Conservation (phyloP, 2,797 vertebrate species). For the Anisognathus igniventris region DNA sequence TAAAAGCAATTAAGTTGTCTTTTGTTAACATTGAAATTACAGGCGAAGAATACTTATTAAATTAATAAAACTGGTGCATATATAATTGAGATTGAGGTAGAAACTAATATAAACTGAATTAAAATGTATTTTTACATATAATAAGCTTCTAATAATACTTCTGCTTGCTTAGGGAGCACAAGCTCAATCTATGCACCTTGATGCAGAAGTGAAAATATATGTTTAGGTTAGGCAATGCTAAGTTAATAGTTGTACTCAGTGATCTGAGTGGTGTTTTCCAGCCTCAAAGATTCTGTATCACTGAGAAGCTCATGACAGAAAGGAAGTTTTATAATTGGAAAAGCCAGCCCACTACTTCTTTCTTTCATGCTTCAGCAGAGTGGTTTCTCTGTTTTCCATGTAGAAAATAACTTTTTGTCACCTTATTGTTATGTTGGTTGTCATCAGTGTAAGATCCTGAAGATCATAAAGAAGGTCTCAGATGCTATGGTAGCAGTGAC, state of each 20-base stretch:
- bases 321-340: background rate
- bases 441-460: background rate
- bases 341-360: background rate
- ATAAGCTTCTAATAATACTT: background rate
- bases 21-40: background rate
- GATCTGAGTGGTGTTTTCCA: background rate
- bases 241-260: background rate
- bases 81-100: background rate
- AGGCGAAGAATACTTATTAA: background rate
- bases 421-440: background rate
- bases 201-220: background rate
- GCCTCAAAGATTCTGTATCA: background rate
- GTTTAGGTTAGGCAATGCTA: background rate
- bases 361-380: background rate
- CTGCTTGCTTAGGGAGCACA: background rate
- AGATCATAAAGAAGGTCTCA: background rate
- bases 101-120: background rate
- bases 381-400: background rate
- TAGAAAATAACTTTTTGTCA: background rate
- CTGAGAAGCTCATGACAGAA: background rate
- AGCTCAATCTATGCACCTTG: background rate
- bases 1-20: conserved; percentile 6
- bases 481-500: background rate
- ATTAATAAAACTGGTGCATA: background rate
- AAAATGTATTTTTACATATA: background rate